Conservation (phyloP, 2,888 invertebrate genomes). For the Nomada hirtipes region DNA sequence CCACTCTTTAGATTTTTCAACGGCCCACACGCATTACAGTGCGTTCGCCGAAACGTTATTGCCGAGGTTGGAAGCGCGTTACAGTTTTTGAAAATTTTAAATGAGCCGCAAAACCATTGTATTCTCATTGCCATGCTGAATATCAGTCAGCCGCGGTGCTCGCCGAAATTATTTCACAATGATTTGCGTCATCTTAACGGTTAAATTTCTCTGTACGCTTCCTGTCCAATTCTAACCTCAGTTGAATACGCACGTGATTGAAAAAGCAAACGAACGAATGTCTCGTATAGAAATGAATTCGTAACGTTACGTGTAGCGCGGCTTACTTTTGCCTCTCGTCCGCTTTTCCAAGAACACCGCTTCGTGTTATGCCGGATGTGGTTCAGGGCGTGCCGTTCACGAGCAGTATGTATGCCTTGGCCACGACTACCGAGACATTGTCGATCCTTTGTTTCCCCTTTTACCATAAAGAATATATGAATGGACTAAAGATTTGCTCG, state of each 20-base stretch:
- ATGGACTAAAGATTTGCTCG: neutral
- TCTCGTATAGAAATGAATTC: slow-evolving; percentile 49
- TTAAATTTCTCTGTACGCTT: slow-evolving; percentile 58
- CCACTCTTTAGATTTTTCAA: slow-evolving; percentile 70
- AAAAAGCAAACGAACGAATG: slow-evolving; percentile 59
- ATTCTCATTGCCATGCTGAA: no score
- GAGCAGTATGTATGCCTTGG: slow-evolving; percentile 34
- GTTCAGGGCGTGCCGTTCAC: slow-evolving; percentile 52
- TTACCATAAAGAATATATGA: slow-evolving; percentile 34
- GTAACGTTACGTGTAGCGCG: slow-evolving; percentile 39
- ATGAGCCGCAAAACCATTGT: no score
- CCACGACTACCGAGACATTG: slow-evolving; percentile 19
- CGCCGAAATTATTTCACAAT: no score
- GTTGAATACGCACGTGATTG: slow-evolving; percentile 69
- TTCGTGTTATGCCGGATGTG: slow-evolving; percentile 52
- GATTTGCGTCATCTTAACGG: slow-evolving; percentile 56
- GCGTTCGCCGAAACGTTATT: slow-evolving; percentile 45
- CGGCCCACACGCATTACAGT: slow-evolving; percentile 64
- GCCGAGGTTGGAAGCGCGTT: neutral
- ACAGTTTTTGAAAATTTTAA: neutral
- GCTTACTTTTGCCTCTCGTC: slow-evolving; percentile 55
- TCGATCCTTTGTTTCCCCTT: slow-evolving; percentile 8
- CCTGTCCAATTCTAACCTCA: slow-evolving; percentile 63
- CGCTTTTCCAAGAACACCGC: slow-evolving; percentile 51
- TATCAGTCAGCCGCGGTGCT: no score